Conservation (phyloP, 2,113 vertebrate genomes). For the Hippocampus abdominalis region DNA sequence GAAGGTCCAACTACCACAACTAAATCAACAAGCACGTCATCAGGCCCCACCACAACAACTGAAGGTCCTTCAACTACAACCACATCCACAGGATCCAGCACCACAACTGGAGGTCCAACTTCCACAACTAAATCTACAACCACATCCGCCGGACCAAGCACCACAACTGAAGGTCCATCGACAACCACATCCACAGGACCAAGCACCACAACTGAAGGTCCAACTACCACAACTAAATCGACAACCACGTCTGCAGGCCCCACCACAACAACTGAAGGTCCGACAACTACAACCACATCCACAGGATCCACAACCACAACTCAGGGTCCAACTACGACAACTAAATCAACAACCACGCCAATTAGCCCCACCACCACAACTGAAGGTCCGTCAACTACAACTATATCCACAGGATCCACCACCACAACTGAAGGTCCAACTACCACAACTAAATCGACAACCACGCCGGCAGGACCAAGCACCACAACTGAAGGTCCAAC, state of each 20-base stretch:
- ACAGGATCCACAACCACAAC: background rate
- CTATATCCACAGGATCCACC: background rate
- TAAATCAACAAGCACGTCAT: too few relatives aligned
- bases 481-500: background rate
- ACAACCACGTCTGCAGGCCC: background rate
- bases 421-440: background rate
- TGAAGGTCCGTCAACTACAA: background rate
- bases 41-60: too few relatives aligned
- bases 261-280: background rate
- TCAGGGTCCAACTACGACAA: background rate
- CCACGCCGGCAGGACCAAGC: background rate
- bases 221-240: background rate
- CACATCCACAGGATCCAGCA: too few relatives aligned
- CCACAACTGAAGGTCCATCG: too few relatives aligned
- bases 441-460: background rate
- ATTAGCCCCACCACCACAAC: too few relatives aligned
- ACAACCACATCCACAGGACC: too few relatives aligned
- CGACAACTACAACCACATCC: background rate
- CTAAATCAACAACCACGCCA: background rate
- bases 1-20: too few relatives aligned
- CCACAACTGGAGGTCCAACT: too few relatives aligned
- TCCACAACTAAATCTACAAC: too few relatives aligned
- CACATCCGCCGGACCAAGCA: too few relatives aligned
- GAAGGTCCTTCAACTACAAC: background rate
- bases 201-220: slow-evolving; percentile 9